Evolutionary conservation across 2,797 vertebrate species (phyloP).

Genomic region (Parotocinclus haroldoi): DNA sequence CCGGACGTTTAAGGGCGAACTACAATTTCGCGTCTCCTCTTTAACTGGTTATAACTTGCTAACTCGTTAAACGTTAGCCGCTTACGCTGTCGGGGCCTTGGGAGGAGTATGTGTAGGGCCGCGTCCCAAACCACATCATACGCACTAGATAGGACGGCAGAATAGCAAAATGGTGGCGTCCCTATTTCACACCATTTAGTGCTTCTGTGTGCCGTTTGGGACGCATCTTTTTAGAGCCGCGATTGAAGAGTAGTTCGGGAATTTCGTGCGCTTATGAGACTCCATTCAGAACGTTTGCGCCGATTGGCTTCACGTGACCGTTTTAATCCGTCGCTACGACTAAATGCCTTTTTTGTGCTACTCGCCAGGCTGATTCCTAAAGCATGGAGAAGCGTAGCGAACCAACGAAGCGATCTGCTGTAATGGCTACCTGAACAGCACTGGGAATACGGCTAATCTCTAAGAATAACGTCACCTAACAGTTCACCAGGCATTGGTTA

Average conservation of each 20-base stretch:
- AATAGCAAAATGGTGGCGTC: background rate
- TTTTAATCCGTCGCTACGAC: too few species aligned
- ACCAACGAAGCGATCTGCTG: background rate
- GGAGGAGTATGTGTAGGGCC: slow-evolving; percentile 16
- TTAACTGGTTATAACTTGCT: slow-evolving; percentile 6
- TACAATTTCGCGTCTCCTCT: background rate
- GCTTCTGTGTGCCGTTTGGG: background rate
- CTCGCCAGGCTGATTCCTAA: too few species aligned
- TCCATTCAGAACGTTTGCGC: too few species aligned
- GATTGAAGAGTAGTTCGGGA: too few species aligned
- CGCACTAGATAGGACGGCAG: background rate
- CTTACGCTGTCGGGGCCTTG: slow-evolving; percentile 27
- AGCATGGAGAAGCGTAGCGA: background rate
- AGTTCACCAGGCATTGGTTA: too few species aligned
- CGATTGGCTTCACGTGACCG: too few species aligned
- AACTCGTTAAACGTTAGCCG: background rate
- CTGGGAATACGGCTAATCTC: background rate
- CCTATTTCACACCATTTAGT: background rate
- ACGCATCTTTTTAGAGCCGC: background rate
- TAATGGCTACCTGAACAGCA: background rate
- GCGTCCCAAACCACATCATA: background rate
- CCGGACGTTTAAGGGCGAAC: background rate
- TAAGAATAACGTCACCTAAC: background rate
- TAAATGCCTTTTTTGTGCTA: too few species aligned
- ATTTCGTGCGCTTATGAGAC: background rate